These are phyloP conservation scores for Eurois occulta DNA, from an alignment of 2,888 invertebrate genomes.

Conservation along the genomic window DNA sequence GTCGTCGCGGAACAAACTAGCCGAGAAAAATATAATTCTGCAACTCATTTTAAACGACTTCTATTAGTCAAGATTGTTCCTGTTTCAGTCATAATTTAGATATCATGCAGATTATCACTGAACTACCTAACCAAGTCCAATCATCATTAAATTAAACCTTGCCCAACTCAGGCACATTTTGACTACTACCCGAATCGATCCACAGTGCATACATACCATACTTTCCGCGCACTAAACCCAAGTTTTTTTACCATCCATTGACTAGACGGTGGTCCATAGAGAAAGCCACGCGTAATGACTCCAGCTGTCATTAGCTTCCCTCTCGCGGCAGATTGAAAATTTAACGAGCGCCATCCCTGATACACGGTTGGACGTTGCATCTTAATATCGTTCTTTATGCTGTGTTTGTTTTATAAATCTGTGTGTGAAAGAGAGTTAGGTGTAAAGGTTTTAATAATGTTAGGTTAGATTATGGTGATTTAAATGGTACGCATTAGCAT, in stretches of 20 bases:
- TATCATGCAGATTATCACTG: too few species aligned
- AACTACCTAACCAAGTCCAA: neutral
- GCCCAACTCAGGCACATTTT: neutral
- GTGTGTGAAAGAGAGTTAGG: neutral
- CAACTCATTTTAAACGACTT: too few species aligned
- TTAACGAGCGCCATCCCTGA: constrained; percentile 65
- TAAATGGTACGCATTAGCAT: too few species aligned
- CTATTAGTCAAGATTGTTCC: too few species aligned
- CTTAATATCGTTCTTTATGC: constrained; percentile 52
- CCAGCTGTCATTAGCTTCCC: constrained; percentile 73
- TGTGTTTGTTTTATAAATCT: constrained; percentile 64
- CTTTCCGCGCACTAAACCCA: constrained; percentile 49
- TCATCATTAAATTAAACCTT: neutral
- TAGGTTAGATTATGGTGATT: neutral
- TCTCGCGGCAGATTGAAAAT: constrained; percentile 66
- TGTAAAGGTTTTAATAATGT: constrained; percentile 9
- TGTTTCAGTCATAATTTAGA: too few species aligned
- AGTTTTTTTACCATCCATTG: constrained; percentile 61
- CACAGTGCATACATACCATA: constrained; percentile 23
- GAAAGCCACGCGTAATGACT: constrained; percentile 72
- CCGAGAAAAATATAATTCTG: too few species aligned
- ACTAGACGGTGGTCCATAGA: constrained; percentile 57
- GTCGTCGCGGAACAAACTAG: too few species aligned
- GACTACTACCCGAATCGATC: constrained; percentile 22
- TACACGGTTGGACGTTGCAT: constrained; percentile 55